Evolutionary conservation across 2,113 vertebrate species (phyloP), one percentile per base, ranked within the genome.

Genomic region (Danionella cerebrum): DNA sequence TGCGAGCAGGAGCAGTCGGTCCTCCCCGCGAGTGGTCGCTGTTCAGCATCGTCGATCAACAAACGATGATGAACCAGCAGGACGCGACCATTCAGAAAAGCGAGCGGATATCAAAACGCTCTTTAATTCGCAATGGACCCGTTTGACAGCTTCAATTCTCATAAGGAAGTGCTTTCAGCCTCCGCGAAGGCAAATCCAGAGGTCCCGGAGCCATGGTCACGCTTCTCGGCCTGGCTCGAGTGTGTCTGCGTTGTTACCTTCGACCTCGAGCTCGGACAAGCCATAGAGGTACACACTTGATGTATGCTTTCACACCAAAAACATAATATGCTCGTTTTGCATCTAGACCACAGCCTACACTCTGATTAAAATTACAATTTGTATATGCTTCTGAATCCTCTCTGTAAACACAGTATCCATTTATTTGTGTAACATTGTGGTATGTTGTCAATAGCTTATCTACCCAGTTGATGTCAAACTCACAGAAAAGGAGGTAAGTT

Each of bases 211-310:
- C 86, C 86, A 13, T 94, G 93, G 93, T 76, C 82, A n/a, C 89
- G 91, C 13, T 94, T 97, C 80, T 90, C 90, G 6, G 87, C 89
- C 2, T 96, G 94, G 94, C 60, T 96, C 53, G 92, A 94, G 71
- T 94, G 94, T 47, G 88, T 91, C 62, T 97, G 94, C 68, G 93
- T 95, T 1, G 94, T 97, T 51, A 95, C 94, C 69, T 95, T 97
- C 83, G 94, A 95, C 82, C 85, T 95, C 81, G 94, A 97, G 84
- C 87, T 97, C 35, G 94, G 94, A 36, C 94, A 96, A 78, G 92
- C 94, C 60, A 89, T 97, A 39, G 94, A 96, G 94, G 93, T 97
- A 75, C 67, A 18, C 13, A 7, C 5, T 53, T 65, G 2, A 24
- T 16, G 45, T n/a, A n/a, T 13, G 24, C 27, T 6, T 13, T 22